Base-by-base conservation (phyloP, 2,888 invertebrate species). In the Eumerus sabulonum region DNA sequence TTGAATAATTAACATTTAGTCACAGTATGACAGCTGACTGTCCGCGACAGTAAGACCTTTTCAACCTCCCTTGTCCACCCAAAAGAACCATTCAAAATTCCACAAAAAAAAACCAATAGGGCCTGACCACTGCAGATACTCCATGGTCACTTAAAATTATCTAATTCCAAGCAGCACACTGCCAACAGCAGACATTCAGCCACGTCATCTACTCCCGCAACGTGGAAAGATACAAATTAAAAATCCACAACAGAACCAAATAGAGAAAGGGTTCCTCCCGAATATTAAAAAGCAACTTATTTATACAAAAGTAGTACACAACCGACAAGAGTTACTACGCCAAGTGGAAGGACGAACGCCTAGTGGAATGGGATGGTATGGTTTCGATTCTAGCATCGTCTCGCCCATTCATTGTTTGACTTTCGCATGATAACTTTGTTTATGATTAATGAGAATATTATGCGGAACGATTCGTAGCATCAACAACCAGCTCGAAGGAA, bases 391-490 rank as follows among this genome's bases (percentile, higher is more conserved):
- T n/a, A 74, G 74, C 70, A 27, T 27, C 27, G 79, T 79, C 79
- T 79, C 79, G 79, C 74, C 79, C 74, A 79, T 79, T 79, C 79
- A 74, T 79, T 79, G 79, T 79, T 79, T 79, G 79, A 79, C 79
- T 79, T 79, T 79, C 74, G 79, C 79, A 74, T 79, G 79, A 79
- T 79, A 79, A 79, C 79, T 74, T 79, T 74, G 79, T 79, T 79
- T 79, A 79, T 79, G 79, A 79, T 79, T 79, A 79, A 79, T 79
- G 79, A 79, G 79, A 79, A 79, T 79, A 79, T 79, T 79, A 79
- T 79, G 79, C 79, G 79, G 50, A 79, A 68, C 74, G 79, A 79
- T 79, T 79, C 79, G 74, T 70, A 48, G 53, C 66, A 73, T 72
- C 77, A 62, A 77, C 51, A 60, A 53, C 63, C 57, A 63, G 35